phyloP scores from a whole-genome alignment of 2,113 vertebrate genomes.

The Geococcyx californianus region DNA sequence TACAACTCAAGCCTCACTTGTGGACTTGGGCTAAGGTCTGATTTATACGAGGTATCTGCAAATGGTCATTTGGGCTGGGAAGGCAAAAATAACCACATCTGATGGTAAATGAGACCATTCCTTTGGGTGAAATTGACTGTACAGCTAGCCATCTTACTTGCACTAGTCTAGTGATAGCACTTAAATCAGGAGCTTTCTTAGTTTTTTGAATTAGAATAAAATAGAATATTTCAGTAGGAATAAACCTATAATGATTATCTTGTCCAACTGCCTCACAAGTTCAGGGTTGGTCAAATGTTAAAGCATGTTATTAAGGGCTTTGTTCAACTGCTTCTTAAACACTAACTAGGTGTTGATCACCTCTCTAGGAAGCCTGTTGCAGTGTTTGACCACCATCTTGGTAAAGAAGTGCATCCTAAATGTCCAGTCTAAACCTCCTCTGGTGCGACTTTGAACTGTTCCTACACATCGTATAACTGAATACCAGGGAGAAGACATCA shows the following conservation, averaged over 20 bases:
- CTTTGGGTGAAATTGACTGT: not conserved
- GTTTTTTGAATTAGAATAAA: not conserved
- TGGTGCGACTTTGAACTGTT: not conserved
- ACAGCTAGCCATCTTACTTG: not conserved
- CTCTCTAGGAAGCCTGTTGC: not conserved
- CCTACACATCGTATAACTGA: not conserved
- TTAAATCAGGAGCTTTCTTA: not conserved
- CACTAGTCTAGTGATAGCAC: not conserved
- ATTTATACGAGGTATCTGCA: not conserved
- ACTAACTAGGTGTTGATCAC: rapidly evolving
- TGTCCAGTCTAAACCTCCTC: not conserved
- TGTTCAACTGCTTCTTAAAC: not conserved
- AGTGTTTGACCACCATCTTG: not conserved
- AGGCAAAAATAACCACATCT: not conserved
- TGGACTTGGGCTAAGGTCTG: not conserved
- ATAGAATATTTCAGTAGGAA: not conserved
- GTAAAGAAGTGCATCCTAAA: not conserved
- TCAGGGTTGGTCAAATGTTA: not conserved
- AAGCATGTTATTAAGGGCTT: not conserved
- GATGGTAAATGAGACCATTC: not conserved
- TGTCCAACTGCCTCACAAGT: not conserved
- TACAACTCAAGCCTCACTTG: not conserved
- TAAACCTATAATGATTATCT: not conserved
- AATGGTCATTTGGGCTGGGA: not conserved
- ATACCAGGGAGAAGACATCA: not conserved